Evolutionary conservation across 2,113 vertebrate genomes (phyloP).

Genomic region (Egretta garzetta): DNA sequence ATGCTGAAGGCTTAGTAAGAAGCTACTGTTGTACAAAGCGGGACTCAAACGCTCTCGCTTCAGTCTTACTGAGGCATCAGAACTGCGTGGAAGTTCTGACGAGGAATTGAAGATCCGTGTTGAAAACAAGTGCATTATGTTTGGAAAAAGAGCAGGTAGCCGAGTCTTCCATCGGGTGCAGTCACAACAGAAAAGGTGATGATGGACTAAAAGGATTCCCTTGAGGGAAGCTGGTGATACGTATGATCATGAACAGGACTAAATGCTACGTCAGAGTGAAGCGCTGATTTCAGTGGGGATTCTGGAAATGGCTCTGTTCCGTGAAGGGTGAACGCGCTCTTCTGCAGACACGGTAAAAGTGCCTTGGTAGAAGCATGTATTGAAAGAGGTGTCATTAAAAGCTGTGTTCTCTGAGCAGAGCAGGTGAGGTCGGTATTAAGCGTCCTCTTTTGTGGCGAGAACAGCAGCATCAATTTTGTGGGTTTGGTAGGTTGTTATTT

Average conservation of each 20-base stretch:
- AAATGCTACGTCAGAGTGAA: background rate
- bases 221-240: background rate
- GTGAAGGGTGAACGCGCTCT: background rate
- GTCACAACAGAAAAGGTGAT: background rate
- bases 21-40: background rate
- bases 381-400: background rate
- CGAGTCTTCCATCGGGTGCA: background rate
- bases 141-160: background rate
- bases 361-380: background rate
- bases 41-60: background rate
- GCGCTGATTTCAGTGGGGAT: background rate
- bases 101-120: background rate
- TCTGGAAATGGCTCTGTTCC: background rate
- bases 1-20: background rate
- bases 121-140: background rate
- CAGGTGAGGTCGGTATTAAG: background rate
- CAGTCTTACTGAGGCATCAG: background rate
- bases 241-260: background rate
- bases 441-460: background rate
- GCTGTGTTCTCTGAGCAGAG: background rate
- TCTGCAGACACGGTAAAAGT: background rate
- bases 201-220: background rate
- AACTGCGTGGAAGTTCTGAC: background rate
- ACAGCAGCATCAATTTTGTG: background rate
- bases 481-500: background rate